Conservation (phyloP, 2,113 vertebrate species). For the Centropristis striata region DNA sequence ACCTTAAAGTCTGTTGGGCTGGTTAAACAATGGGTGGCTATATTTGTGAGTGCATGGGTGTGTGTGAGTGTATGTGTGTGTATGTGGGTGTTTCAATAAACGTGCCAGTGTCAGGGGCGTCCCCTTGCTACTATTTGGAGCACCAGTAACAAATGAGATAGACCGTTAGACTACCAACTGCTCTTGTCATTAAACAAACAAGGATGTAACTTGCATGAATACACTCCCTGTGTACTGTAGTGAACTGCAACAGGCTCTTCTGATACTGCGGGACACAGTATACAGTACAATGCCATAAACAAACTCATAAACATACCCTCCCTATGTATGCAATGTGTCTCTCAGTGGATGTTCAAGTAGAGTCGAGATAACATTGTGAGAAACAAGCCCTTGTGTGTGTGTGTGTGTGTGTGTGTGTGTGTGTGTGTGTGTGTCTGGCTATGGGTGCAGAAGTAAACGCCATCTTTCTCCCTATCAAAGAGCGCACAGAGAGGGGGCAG, state of each 20-base stretch:
- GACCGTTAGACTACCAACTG: constrained; percentile 36
- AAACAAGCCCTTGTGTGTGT: constrained; percentile 57
- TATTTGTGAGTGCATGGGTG: constrained; percentile 36
- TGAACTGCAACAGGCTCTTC: not conserved
- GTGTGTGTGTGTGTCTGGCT: constrained; percentile 40
- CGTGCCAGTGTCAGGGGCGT: constrained; percentile 2
- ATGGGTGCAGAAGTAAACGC: constrained; percentile 62
- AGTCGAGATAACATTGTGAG: constrained; percentile 56
- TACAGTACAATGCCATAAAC: constrained; percentile 20
- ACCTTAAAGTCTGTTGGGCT: constrained; percentile 59
- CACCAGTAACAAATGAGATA: constrained; percentile 36
- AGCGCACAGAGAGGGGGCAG: constrained; percentile 82
- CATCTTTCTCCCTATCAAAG: constrained; percentile 80
- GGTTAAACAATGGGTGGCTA: constrained; percentile 76
- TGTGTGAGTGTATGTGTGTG: constrained; percentile 17
- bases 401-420: too few species aligned
- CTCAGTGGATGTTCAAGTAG: constrained; percentile 33
- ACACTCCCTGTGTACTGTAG: not conserved
- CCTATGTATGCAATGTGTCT: constrained; percentile 43
- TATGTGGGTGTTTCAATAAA: constrained; percentile 40
- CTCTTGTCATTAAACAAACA: constrained; percentile 13
- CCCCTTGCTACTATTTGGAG: constrained; percentile 39
- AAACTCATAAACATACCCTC: constrained; percentile 33
- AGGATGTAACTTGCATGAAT: not conserved
- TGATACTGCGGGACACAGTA: constrained; percentile 1